Evolutionary conservation across 2,113 vertebrate genomes (phyloP).

Genomic region (Danionella cerebrum): DNA sequence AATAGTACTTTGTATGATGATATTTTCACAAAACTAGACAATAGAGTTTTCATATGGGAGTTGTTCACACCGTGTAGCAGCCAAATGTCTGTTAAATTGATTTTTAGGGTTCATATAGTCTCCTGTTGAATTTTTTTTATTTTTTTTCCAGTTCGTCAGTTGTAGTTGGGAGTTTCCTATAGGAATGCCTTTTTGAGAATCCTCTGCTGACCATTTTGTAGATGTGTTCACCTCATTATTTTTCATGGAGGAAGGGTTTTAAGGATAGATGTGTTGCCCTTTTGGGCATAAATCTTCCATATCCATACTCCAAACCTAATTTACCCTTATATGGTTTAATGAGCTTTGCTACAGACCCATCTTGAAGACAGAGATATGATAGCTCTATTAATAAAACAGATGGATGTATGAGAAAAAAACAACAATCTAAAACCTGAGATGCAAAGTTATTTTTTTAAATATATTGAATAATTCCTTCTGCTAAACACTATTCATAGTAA

Average conservation of each 20-base stretch:
- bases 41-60: conserved; percentile 47
- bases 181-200: conserved; percentile 38
- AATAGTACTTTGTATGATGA: conserved; percentile 24
- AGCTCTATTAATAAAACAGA: not conserved
- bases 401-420: not conserved
- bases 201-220: not conserved
- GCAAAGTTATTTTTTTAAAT: not conserved
- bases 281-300: conserved; percentile 13
- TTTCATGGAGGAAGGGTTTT: conserved; percentile 16
- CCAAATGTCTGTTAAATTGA: conserved; percentile 43
- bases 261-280: not conserved
- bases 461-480: no score
- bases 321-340: conserved; percentile 40
- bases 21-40: conserved; percentile 56
- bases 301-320: not conserved
- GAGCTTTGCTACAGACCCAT: not conserved
- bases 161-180: conserved; percentile 41
- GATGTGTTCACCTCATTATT: not conserved
- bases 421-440: not conserved
- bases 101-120: conserved; percentile 44
- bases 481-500: no score
- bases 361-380: not conserved
- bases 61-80: conserved; percentile 50
- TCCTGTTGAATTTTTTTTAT: conserved; percentile 35
- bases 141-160: conserved; percentile 41